phyloP scores from a whole-genome alignment of 2,888 invertebrate species.

The Ctenicera cuprea region DNA sequence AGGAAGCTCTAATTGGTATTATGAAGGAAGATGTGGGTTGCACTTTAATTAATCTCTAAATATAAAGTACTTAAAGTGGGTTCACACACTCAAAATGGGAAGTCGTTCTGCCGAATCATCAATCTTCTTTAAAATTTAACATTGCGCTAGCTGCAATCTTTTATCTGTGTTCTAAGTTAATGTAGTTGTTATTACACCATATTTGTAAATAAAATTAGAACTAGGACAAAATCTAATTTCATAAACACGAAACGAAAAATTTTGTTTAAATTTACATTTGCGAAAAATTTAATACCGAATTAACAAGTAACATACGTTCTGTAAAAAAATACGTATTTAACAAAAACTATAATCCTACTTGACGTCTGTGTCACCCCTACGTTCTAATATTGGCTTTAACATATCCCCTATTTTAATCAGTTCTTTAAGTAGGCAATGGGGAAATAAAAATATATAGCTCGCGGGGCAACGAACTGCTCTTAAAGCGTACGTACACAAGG shows the following conservation, averaged over 20 bases:
- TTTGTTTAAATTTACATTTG: too few species aligned
- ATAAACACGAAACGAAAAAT: too few species aligned
- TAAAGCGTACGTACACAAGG: constrained; percentile 57
- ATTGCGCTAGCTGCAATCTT: constrained; percentile 10
- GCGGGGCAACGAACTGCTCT: constrained; percentile 60
- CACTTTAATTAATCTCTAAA: constrained; percentile 51
- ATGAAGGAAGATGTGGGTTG: constrained; percentile 49
- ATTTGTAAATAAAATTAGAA: constrained; percentile 9
- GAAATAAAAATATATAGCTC: constrained; percentile 72
- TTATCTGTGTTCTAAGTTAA: constrained; percentile 22
- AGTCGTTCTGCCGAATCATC: constrained; percentile 41
- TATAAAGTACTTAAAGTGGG: constrained; percentile 45
- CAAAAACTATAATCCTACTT: constrained; percentile 50
- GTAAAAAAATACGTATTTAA: constrained; percentile 39
- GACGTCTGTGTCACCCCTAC: constrained; percentile 57
- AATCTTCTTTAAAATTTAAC: constrained; percentile 35
- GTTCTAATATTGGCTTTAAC: constrained; percentile 70
- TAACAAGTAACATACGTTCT: not conserved
- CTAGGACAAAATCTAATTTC: too few species aligned
- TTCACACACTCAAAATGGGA: constrained; percentile 49
- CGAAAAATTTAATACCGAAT: too few species aligned
- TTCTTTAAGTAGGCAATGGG: constrained; percentile 72
- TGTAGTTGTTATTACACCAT: too few species aligned
- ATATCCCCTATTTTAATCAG: constrained; percentile 72
- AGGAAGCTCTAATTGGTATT: constrained; percentile 53